Base-by-base conservation (phyloP, 2,113 vertebrate species). In the Passer montanus region DNA sequence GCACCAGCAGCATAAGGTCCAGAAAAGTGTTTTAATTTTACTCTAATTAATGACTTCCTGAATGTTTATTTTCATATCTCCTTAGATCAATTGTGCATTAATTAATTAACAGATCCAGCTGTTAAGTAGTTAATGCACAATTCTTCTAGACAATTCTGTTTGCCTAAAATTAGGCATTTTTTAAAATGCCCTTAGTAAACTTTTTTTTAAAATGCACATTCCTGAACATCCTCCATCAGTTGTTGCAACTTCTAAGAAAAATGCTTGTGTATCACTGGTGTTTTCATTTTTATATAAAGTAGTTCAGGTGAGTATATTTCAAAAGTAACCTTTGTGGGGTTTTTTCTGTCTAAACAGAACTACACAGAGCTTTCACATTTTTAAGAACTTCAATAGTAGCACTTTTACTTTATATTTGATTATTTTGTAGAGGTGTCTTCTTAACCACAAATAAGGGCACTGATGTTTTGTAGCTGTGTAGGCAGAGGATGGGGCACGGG, bases 201-300 rank as follows among this genome's bases (percentile, higher is more conserved):
- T 47, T 60, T 47, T 60, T 23, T 43, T 23, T 7, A 41, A 74
- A 76, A 47, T 26, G 31, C 7, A 2, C 2, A 1, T 94, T 95
- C 97, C 98, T 99, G 98, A 98, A 98, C 98, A 17, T 43, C 7
- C 20, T 10, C 69, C 14, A 37, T 60, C 97, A 99, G 99, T 99
- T 98, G 99, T 99, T 27, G 99, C 99, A 83, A 99, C 99, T 11
- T 99, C 99, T 23, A 99, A 99, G 98, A 99, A 99, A 95, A 99
- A 99, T 10, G 99, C 99, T 2, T 99, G 99, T 6, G 99, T 99
- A 35, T 99, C 99, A 1, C 97, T 99, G 97, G 99, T 99, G 47
- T 99, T 99, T 94, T 99, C 99, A 27, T 99, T 99, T 97, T 98
- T 99, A 60, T 99, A 99, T 95, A 99, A 99, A 98, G 99, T 99